These are phyloP conservation scores for Marcusenius ussheri DNA, from an alignment of 2,113 vertebrate species.

Conservation along the genomic window DNA sequence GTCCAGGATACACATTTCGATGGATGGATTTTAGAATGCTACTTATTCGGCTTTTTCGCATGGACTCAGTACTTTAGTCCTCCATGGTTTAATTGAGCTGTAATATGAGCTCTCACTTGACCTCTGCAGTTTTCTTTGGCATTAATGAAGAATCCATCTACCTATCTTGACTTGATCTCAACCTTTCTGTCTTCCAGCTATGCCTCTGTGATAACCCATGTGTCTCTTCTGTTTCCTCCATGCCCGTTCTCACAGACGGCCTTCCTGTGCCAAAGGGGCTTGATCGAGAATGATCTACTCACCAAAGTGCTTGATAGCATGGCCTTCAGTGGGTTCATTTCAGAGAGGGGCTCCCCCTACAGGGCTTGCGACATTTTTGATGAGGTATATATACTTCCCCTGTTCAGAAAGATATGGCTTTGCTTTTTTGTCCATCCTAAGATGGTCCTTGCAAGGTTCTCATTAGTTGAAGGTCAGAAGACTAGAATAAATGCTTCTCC, in stretches of 20 bases:
- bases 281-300: constrained; percentile 94
- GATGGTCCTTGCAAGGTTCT: not conserved
- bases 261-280: constrained; percentile 89
- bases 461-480: not conserved
- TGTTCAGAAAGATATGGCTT: not conserved
- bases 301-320: constrained; percentile 96
- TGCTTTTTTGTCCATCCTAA: not conserved
- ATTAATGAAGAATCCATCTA: not conserved
- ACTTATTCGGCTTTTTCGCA: not conserved
- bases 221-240: constrained; percentile 11
- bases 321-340: constrained; percentile 96
- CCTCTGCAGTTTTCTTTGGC: not conserved
- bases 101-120: not conserved
- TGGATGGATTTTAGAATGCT: not conserved
- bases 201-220: not conserved
- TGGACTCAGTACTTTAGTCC: not conserved
- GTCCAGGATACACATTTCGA: not conserved
- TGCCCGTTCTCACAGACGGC: constrained; percentile 68
- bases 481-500: not conserved
- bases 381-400: constrained; percentile 65
- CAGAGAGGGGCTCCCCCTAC: constrained; percentile 91
- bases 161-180: not conserved
- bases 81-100: not conserved
- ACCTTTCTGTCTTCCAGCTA: not conserved
- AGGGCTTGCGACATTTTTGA: constrained; percentile 94